Evolutionary conservation across 2,888 invertebrate genomes (phyloP).

Genomic region (Platypus cylindrus): DNA sequence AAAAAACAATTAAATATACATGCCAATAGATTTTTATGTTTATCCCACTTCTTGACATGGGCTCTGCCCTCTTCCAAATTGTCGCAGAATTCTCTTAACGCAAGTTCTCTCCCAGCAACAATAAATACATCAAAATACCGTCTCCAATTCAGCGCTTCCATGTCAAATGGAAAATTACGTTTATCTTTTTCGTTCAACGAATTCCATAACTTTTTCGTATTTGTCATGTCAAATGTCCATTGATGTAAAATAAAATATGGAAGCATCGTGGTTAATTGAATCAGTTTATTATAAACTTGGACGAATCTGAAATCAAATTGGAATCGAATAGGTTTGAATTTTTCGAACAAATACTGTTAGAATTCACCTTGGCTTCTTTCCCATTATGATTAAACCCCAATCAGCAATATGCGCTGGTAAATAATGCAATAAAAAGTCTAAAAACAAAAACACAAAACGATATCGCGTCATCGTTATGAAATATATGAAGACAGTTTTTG

Average conservation of each 20-base stretch:
- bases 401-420: slow-evolving; percentile 7
- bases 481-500: not conserved
- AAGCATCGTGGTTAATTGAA: slow-evolving; percentile 5
- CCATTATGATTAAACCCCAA: slow-evolving; percentile 1
- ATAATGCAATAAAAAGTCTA: slow-evolving; percentile 9
- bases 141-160: slow-evolving; percentile 9
- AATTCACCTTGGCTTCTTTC: slow-evolving; percentile 7
- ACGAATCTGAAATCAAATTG: slow-evolving; percentile 8
- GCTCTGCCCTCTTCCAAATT: slow-evolving; percentile 7
- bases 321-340: too few relatives aligned
- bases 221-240: slow-evolving; percentile 6
- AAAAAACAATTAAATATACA: too few relatives aligned
- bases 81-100: slow-evolving; percentile 7
- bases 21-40: too few relatives aligned
- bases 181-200: slow-evolving; percentile 8
- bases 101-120: slow-evolving; percentile 7
- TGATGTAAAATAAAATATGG: slow-evolving; percentile 8
- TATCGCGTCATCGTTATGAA: slow-evolving; percentile 3
- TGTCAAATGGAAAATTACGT: slow-evolving; percentile 12
- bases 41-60: slow-evolving; percentile 4
- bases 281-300: slow-evolving; percentile 9
- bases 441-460: slow-evolving; percentile 4
- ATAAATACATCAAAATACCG: slow-evolving; percentile 9
- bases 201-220: slow-evolving; percentile 8
- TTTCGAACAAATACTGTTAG: not conserved